Base-by-base conservation (phyloP, 2,113 vertebrate genomes). In the Ameiurus melas region DNA sequence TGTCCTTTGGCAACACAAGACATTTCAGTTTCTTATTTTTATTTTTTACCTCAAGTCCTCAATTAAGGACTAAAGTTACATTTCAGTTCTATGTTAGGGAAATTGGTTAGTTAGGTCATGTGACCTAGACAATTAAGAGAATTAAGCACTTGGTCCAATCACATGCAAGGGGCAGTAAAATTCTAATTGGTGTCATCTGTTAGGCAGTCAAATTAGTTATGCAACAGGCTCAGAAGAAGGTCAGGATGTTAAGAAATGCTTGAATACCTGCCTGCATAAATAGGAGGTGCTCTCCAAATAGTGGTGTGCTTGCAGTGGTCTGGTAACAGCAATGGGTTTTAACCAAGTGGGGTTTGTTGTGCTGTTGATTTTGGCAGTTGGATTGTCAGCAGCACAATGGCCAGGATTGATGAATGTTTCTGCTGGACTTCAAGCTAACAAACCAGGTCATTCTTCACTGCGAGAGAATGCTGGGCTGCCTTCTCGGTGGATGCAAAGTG, bases 191-290 rank as follows among this genome's bases (percentile, higher is more conserved):
- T 60, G 12, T 86, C 33, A 47, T 57, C 71, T 86, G 33, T 86
- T 36, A 77, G 22, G 10, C 1, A 30, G 25, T 17, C 7, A 2
- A 47, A 47, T 47, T 47, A 47, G 7, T 9, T 2, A 47, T 8
- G 0, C 47, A 47, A 9, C 47, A 47, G 47, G 8, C 73, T 39
- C 80, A 77, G 71, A 78, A 51, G 55, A 33, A 13, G 47, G 79
- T 86, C 53, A 85, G 39, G 19, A 36, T 82, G 30, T 55, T 84
- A 57, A 83, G 30, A 83, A 25, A 5, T 20, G 78, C 68, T 22
- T 33, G 25, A 25, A 64, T 3, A 30, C n/a, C n/a, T n/a, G n/a
- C 1, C 1, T 71, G 47, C 8, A 47, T 47, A 47, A 47, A 47
- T 47, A 47, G 8, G 47, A 47, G 47, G 8, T 47, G 47, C 7